Conservation (phyloP, 64 coral and sea anemone genomes). For the Stichodactyla mertensii region DNA sequence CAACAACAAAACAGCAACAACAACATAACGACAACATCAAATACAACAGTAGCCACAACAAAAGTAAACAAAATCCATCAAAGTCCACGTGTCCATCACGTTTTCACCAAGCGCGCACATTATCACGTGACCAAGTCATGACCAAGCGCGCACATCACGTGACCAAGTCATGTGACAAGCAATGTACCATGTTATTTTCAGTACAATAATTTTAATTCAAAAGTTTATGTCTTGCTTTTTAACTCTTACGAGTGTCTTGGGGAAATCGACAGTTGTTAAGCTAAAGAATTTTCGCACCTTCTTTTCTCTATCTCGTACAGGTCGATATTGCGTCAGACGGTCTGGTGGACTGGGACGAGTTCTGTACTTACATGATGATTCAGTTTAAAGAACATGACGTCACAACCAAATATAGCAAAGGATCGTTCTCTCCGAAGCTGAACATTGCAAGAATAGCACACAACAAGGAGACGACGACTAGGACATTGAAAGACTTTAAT, state of each 20-base stretch:
- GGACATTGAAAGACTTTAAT: constrained; percentile 70
- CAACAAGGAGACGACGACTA: constrained; percentile 89
- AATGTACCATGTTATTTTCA: too few relatives aligned
- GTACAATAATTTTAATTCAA: too few relatives aligned
- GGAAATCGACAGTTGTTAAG: too few relatives aligned
- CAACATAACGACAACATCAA: not conserved
- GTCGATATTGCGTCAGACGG: constrained; percentile 94
- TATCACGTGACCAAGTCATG: too few relatives aligned
- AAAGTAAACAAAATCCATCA: not conserved
- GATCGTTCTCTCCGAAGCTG: constrained; percentile 54
- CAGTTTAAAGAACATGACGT: constrained; percentile 86
- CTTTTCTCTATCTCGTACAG: not conserved
- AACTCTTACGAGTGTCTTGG: too few relatives aligned
- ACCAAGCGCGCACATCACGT: too few relatives aligned
- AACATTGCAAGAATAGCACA: constrained; percentile 79
- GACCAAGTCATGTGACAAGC: too few relatives aligned
- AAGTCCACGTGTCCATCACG: too few relatives aligned
- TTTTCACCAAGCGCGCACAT: too few relatives aligned
- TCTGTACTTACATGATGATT: constrained; percentile 88
- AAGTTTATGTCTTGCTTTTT: too few relatives aligned
- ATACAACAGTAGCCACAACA: not conserved
- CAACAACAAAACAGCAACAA: too few relatives aligned
- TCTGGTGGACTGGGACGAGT: constrained; percentile 97
- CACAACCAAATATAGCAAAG: constrained; percentile 32
- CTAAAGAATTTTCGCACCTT: too few relatives aligned